phyloP scores from a whole-genome alignment of 2,113 vertebrate species.

The Amblyornis subalaris region DNA sequence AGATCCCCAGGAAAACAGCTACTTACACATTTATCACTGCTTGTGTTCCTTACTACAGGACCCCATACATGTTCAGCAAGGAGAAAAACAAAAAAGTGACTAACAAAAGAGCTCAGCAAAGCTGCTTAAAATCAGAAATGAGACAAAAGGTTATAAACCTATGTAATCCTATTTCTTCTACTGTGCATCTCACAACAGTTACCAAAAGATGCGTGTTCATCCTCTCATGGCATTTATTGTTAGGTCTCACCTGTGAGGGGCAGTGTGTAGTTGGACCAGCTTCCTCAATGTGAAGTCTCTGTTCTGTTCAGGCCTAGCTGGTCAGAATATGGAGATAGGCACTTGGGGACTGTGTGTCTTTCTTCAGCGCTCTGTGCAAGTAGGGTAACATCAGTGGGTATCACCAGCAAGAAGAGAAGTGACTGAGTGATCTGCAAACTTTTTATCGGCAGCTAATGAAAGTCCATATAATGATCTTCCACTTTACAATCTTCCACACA shows the following conservation, averaged over 20 bases:
- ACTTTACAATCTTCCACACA: background rate
- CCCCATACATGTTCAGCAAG: background rate
- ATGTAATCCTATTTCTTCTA: background rate
- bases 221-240: accelerated
- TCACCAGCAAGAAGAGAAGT: background rate
- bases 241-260: background rate
- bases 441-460: background rate
- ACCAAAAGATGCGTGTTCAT: background rate
- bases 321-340: background rate
- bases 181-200: background rate
- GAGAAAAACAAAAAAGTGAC: background rate
- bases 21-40: background rate
- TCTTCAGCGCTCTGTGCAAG: background rate
- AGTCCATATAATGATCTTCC: background rate
- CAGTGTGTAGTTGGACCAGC: background rate
- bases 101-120: background rate
- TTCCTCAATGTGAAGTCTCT: background rate
- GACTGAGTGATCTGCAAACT: background rate
- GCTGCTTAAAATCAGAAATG: background rate
- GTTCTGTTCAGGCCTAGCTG: background rate
- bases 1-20: background rate
- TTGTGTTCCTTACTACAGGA: background rate
- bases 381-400: background rate
- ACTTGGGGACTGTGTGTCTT: background rate
- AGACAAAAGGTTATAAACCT: background rate